Base-by-base conservation (phyloP, 2,113 vertebrate genomes). In the Podarcis muralis region DNA sequence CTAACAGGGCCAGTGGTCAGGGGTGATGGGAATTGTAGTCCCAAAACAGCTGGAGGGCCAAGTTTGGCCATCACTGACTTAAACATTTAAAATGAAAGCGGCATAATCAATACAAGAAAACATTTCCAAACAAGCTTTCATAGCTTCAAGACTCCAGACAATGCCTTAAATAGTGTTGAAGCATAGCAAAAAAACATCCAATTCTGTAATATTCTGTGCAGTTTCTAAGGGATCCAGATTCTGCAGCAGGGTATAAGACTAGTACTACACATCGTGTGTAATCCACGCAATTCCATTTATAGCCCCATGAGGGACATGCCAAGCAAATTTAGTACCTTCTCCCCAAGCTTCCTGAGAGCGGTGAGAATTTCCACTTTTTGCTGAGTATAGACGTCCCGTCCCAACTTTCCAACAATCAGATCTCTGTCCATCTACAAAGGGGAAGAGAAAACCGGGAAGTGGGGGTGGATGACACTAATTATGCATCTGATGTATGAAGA, bases 321-420 rank as follows among this genome's bases (percentile, higher is more conserved):
- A 62, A 25, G 7, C 72, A 78, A 11, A 7, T 62, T 5, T 25
- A 82, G 96, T 96, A 99, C 99, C 98, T 98, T 98, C 95, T 99
- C 99, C 69, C 98, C 99, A n/a, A 99, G 98, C 93, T 99, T 99
- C 85, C 98, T 97, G 92, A 99, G 95, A 7, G 99, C 99, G 1
- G 97, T 98, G 90, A 99, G 97, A 90, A 99, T 99, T 97, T 99
- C 99, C 88, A 98, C 96, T 92, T 99, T 99, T 97, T 99, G 99
- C 87, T 98, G 98, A 0, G 96, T 99, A 92, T 99, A 97, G 18
- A 98, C 91, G 6, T 97, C 98, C 93, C 96, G 96, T 1, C 96
- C 96, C 93, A 99, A 92, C 90, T 99, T 99, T 69, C 99, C 99
- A 71, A 99, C 98, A 91, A 99, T 99, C 89, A 99, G 97, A 83